Conservation (phyloP, 2,797 vertebrate species). For the Spatula versicolor region DNA sequence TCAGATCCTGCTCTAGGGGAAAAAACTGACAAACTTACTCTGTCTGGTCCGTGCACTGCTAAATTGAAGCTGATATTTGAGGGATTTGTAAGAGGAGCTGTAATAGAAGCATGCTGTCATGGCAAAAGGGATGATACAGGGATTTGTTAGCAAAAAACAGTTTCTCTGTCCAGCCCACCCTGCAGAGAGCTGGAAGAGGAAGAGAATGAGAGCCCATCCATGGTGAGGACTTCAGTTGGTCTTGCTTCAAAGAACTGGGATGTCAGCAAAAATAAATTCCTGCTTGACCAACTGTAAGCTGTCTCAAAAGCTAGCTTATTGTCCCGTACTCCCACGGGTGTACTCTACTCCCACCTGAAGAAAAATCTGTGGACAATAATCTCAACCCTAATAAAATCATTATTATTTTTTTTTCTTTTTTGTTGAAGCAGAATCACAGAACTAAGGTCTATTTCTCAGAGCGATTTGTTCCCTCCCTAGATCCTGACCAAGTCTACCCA, state of each 20-base stretch:
- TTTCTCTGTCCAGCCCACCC: background rate
- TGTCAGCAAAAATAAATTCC: background rate
- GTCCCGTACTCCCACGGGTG: background rate
- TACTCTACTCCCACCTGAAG: background rate
- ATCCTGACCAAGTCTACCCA: background rate
- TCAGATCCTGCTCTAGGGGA: background rate
- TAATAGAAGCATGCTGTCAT: background rate
- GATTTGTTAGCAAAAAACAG: background rate
- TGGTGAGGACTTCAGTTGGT: background rate
- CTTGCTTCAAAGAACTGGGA: background rate
- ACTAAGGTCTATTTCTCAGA: background rate
- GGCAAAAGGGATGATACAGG: background rate
- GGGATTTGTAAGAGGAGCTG: background rate
- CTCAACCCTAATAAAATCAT: background rate
- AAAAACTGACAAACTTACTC: slow-evolving; percentile 13
- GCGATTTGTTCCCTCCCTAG: background rate
- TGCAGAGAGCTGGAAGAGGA: background rate
- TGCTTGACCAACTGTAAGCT: background rate
- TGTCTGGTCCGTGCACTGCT: background rate
- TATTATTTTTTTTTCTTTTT: background rate
- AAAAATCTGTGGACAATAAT: background rate
- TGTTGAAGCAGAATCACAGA: background rate
- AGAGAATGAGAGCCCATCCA: background rate
- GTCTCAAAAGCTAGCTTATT: background rate
- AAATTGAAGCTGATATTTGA: slow-evolving; percentile 17